A percentile compares a stretch with the other conserved stretches of the same genome.
Conservation (phyloP, 2,888 invertebrate species). For the Ectemnius cavifrons region DNA sequence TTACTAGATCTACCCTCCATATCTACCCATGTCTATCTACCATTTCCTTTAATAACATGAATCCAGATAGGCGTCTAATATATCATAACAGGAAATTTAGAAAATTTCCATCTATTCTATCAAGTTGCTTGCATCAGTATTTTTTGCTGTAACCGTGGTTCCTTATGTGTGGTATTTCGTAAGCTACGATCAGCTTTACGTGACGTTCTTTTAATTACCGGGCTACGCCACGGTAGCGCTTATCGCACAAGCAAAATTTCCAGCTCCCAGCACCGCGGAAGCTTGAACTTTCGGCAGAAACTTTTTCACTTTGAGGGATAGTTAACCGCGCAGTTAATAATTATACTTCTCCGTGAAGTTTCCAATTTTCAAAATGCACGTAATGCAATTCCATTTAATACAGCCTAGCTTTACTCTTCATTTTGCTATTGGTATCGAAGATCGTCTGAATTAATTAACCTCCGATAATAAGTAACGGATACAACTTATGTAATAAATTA, state of each 20-base stretch:
- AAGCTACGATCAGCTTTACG: conserved; percentile 6
- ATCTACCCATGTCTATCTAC: not conserved
- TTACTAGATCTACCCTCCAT: not conserved
- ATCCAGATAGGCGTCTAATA: too few species aligned
- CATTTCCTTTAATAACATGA: too few species aligned
- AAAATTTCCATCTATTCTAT: too few species aligned
- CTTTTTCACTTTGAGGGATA: conserved; percentile 52
- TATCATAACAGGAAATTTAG: too few species aligned
- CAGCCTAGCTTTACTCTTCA: too few species aligned
- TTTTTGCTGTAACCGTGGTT: not conserved
- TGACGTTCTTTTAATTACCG: conserved; percentile 29
- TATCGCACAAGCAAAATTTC: conserved; percentile 37
- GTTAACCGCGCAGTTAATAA: conserved; percentile 47
- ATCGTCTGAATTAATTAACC: too few species aligned
- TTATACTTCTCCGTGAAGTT: conserved; percentile 42
- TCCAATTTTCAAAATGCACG: conserved; percentile 40
- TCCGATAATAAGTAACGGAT: too few species aligned
- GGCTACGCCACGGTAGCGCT: conserved; percentile 32
- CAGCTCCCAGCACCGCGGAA: conserved; percentile 21
- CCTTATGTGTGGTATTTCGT: conserved; percentile 2
- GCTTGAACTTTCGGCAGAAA: conserved; percentile 39
- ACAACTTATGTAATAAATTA: too few species aligned
- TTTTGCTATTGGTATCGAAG: too few species aligned
- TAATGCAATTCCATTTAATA: conserved; percentile 21
- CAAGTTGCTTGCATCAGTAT: too few species aligned